Conservation (phyloP, 2,797 vertebrate species). For the Xiphophorus birchmanni region DNA sequence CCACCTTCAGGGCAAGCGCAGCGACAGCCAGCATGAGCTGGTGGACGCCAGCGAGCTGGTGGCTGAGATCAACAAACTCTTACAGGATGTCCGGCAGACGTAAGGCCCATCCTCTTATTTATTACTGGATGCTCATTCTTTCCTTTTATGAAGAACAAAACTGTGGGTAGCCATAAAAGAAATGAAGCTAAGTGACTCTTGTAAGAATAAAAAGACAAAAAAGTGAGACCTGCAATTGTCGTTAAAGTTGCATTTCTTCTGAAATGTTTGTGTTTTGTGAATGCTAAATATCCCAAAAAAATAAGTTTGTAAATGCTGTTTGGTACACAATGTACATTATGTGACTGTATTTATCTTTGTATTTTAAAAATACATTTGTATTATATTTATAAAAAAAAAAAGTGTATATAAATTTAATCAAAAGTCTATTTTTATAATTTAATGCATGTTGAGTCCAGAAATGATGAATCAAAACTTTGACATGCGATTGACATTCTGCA, state of each 20-base stretch:
- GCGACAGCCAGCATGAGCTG: slow-evolving; percentile 93
- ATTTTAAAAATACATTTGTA: slow-evolving; percentile 99
- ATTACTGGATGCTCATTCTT: slow-evolving; percentile 31
- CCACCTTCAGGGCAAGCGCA: slow-evolving; percentile 86
- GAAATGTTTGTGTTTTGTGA: slow-evolving; percentile 95
- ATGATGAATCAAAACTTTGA: slow-evolving; percentile 78
- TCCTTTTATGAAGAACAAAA: slow-evolving; percentile 40
- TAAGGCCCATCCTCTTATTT: slow-evolving; percentile 68
- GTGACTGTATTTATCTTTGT: slow-evolving; percentile 99
- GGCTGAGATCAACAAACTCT: slow-evolving; percentile 97
- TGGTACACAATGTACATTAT: slow-evolving; percentile 93
- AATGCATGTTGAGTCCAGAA: slow-evolving; percentile 81
- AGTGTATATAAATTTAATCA: slow-evolving; percentile 86
- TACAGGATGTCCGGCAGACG: slow-evolving; percentile 96
- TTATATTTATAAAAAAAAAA: slow-evolving; percentile 96
- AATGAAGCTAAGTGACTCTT: slow-evolving; percentile 32
- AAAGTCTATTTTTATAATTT: slow-evolving; percentile 99
- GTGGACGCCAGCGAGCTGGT: slow-evolving; percentile 99
- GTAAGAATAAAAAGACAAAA: slow-evolving; percentile 40
- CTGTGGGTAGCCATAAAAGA: slow-evolving; percentile 37
- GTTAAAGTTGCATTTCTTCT: slow-evolving; percentile 94
- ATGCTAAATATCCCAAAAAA: slow-evolving; percentile 92
- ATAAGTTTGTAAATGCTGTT: slow-evolving; percentile 89
- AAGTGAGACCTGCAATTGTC: slow-evolving; percentile 83
- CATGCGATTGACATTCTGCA: slow-evolving; percentile 71